Base-by-base conservation (phyloP, 1,140 invertebrate genomes). In the Micrasema minimum region DNA sequence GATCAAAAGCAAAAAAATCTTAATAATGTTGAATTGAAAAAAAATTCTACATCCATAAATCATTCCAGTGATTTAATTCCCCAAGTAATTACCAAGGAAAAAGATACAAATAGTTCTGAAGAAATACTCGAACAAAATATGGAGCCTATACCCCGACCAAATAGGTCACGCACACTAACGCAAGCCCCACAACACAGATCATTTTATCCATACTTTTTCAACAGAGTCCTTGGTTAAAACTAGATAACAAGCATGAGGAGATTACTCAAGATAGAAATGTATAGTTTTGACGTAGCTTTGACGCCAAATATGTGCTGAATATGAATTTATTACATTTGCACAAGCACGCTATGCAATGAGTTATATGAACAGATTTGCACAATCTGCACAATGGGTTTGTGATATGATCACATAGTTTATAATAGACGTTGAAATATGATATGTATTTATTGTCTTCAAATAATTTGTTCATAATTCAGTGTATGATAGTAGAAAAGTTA, bases 161-260 rank as follows among this genome's bases (percentile, higher is more conserved):
- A 75, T 43, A 64, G 74, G 50, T 75, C 74, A 18, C 71, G 74
- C 10, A 37, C 69, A 35, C 65, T 75, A 1, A 73, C 74, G 12
- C 71, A 72, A 57, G 61, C 67, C 26, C 71, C 74, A 22, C 74
- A 75, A 20, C 74, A 75, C 59, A 70, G 74, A 72, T 72, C 74
- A 53, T 73, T 75, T 26, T 75, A 75, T 65, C 74, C 74, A 55
- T 75, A 75, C 45, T 71, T 75, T 53, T 71, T 75, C 69, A 75
- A 75, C 38, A 71, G 74, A 69, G 74, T 75, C 48, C 55, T 75
- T 16, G 74, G 74, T n/a, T 75, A 73, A 73, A 37, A n/a, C 45
- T 46, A 48, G n/a, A 35, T 31, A 4, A 41, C n/a, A 38, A 37
- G 37, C 12, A 22, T 12, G 20, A 38, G 14, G 37, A 38, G 37